These are phyloP conservation scores for Pseudanteris insignis DNA, from an alignment of 2,888 invertebrate genomes.

Conservation along the genomic window DNA sequence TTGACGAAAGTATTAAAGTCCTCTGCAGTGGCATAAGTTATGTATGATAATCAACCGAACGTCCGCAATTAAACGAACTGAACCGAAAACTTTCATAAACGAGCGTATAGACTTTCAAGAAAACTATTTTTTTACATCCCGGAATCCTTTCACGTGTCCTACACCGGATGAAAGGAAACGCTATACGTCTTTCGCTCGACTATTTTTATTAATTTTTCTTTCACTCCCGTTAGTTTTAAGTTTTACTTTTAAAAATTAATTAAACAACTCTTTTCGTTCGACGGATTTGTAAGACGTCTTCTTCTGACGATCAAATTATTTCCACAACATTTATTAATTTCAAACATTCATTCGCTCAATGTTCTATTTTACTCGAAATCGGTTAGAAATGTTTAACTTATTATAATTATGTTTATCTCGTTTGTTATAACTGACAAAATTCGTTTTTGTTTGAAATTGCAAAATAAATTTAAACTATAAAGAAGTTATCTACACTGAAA, in stretches of 20 bases:
- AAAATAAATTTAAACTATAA: too few species aligned
- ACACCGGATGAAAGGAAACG: conserved; percentile 20
- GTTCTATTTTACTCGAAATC: background rate
- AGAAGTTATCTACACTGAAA: too few species aligned
- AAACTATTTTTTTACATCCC: conserved; percentile 22
- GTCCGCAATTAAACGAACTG: conserved; percentile 38
- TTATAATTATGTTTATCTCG: too few species aligned
- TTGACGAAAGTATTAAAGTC: conserved; percentile 36
- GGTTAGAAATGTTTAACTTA: too few species aligned
- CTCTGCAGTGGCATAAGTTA: conserved; percentile 21
- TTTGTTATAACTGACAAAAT: too few species aligned
- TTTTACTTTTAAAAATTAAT: conserved; percentile 3
- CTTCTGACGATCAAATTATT: background rate
- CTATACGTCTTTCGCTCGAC: too few species aligned
- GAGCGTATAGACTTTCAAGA: conserved; percentile 34
- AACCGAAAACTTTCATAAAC: conserved; percentile 44
- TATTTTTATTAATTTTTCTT: conserved; percentile 23
- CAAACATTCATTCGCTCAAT: background rate
- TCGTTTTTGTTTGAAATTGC: too few species aligned
- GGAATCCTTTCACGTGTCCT: conserved; percentile 38
- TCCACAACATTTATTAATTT: background rate
- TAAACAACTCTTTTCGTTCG: conserved; percentile 9
- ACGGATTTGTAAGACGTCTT: conserved; percentile 1
- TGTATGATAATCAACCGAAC: conserved; percentile 35
- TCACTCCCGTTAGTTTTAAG: conserved; percentile 4